These are phyloP conservation scores for Eremophila alpestris DNA, from an alignment of 2,797 vertebrate genomes.

Conservation along the genomic window DNA sequence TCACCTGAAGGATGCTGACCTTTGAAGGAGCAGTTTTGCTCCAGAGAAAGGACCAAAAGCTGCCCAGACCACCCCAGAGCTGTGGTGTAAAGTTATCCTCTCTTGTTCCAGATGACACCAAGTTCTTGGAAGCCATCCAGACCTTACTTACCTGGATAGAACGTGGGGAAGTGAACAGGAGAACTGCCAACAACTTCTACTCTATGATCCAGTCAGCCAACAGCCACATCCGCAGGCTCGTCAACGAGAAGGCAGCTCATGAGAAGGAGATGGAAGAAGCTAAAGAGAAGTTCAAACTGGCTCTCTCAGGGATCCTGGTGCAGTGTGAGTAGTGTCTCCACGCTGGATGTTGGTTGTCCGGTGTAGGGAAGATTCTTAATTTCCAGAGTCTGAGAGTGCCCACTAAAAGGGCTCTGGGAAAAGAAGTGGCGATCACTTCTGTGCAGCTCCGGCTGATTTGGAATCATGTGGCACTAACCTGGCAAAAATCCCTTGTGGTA, in stretches of 20 bases:
- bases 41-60: background rate
- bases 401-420: background rate
- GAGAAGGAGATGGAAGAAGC: slow-evolving; percentile 97
- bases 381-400: background rate
- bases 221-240: slow-evolving; percentile 90
- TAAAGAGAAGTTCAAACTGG: slow-evolving; percentile 94
- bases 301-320: slow-evolving; percentile 89
- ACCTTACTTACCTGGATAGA: slow-evolving; percentile 95
- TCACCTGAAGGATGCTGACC: background rate
- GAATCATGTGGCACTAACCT: background rate
- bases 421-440: background rate
- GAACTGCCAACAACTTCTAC: slow-evolving; percentile 96
- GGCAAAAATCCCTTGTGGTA: background rate
- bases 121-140: slow-evolving; percentile 89
- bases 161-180: slow-evolving; percentile 92
- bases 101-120: slow-evolving; percentile 81
- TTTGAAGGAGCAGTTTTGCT: background rate
- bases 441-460: background rate
- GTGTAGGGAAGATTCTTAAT: background rate
- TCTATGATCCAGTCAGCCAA: slow-evolving; percentile 98
- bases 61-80: background rate
- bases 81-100: background rate
- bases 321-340: slow-evolving; percentile 87
- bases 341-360: background rate
- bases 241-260: slow-evolving; percentile 88